These are phyloP conservation scores for Eufriesea mexicana DNA, from an alignment of 1,140 invertebrate genomes.

Conservation along the genomic window DNA sequence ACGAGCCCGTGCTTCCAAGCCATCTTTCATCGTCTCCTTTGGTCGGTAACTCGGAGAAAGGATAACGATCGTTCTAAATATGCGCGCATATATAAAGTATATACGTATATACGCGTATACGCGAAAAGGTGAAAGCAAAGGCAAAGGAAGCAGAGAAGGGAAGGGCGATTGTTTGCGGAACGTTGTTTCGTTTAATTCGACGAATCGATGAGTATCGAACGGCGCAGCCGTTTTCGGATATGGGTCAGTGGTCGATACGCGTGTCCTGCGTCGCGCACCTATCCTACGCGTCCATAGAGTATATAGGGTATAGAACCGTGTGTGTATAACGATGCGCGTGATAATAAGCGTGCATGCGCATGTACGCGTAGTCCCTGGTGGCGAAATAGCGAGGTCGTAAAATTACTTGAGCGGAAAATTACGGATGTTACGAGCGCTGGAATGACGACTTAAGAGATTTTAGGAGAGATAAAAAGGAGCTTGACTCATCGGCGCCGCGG, in stretches of 20 bases:
- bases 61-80: too few species aligned
- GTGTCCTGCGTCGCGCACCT: slow-evolving; percentile 31
- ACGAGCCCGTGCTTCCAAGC: neutral
- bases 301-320: neutral
- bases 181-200: slow-evolving; percentile 1
- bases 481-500: too few species aligned
- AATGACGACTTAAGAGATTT: too few species aligned
- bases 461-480: too few species aligned
- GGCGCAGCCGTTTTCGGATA: slow-evolving; percentile 42
- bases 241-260: slow-evolving; percentile 55
- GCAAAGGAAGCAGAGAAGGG: neutral
- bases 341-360: neutral
- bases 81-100: too few species aligned
- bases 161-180: neutral
- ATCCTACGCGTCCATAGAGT: neutral
- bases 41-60: too few species aligned
- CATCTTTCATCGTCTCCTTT: neutral
- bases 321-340: neutral
- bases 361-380: too few species aligned
- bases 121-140: neutral
- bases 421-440: too few species aligned
- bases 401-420: too few species aligned
- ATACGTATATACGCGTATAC: too few species aligned
- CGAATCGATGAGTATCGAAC: slow-evolving; percentile 37
- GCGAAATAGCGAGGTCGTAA: too few species aligned